Base-by-base conservation (phyloP, 2,888 invertebrate species). In the Sarcophaga caerulescens region DNA sequence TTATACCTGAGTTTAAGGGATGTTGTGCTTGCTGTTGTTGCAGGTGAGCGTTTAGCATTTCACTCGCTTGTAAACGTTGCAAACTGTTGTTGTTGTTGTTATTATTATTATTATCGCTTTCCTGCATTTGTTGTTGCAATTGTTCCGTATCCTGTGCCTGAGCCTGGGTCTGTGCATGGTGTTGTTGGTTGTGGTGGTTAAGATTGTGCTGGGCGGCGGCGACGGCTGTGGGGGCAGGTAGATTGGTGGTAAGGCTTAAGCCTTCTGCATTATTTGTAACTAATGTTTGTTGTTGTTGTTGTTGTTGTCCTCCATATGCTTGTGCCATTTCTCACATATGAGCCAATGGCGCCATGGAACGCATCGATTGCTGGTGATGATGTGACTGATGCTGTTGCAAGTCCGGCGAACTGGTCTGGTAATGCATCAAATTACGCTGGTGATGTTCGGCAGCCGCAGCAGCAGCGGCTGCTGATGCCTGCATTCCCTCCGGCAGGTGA, bases 401-500 rank as follows among this genome's bases (percentile, higher is more conserved):
- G 57, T 93, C 93, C 5, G 93, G 93, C 63, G 93, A 93, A 60
- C 91, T 92, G 79, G 90, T 93, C 87, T 93, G 93, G 71, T 93
- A 93, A 87, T 93, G 93, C 91, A 93, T 91, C 85, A 93, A 87
- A 85, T 92, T 93, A 12, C 93, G 92, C 88, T 93, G 92, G 84
- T 92, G 92, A 8, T 89, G 90, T 45, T 89, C 90, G 2, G 90
- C 90, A 5, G 90, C 91, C n/a, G 90, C 90, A 4, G 90, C 94
- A 93, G 95, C 92, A 94, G 95, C 92, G 10, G 90, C 93, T 93
- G 95, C 92, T 85, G 92, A 90, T 8, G 94, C 94, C 92, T 94
- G 94, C 93, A 95, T 94, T 66, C 93, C 94, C 88, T 95, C 95
- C 63, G 95, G 95, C 92, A 95, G 94, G 92, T 95, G 95, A 93